A percentile compares a stretch with the other conserved stretches of the same genome.
phyloP scores from a whole-genome alignment of 2,888 invertebrate species.

The Diploptera punctata region DNA sequence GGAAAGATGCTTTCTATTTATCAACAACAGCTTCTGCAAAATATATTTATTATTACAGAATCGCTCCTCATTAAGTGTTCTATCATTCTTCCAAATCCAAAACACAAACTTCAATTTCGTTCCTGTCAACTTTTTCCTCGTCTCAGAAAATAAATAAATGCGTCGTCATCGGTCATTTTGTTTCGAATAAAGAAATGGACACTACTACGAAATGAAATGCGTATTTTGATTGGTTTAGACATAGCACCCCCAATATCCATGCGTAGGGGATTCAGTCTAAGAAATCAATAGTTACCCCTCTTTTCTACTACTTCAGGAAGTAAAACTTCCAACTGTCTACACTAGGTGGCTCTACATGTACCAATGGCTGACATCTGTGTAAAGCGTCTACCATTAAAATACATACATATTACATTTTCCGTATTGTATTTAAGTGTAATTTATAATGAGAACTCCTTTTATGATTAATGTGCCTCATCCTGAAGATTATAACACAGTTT shows the following conservation, averaged over 20 bases:
- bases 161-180: slow-evolving; percentile 38
- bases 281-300: slow-evolving; percentile 38
- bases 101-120: not conserved
- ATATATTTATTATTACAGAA: not conserved
- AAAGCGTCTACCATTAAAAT: too few relatives aligned
- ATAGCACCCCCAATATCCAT: slow-evolving; percentile 26
- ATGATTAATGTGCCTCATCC: too few relatives aligned
- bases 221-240: slow-evolving; percentile 35
- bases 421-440: too few relatives aligned
- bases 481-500: too few relatives aligned
- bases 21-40: not conserved
- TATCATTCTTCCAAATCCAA: not conserved
- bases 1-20: not conserved
- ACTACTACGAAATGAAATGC: slow-evolving; percentile 20
- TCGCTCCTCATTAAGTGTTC: not conserved
- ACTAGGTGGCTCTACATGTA: slow-evolving; percentile 33
- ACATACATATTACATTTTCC: too few relatives aligned
- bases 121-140: not conserved
- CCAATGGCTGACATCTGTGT: slow-evolving; percentile 29
- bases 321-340: slow-evolving; percentile 26
- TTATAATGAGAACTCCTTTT: too few relatives aligned
- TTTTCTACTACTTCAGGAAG: slow-evolving; percentile 1
- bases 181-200: slow-evolving; percentile 34
- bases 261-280: slow-evolving; percentile 25
- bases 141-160: not conserved